Percentiles rank a stretch among this genome's conserved stretches.
Evolutionary conservation across 2,113 vertebrate genomes (phyloP).

Genomic region (Heptranchias perlo): DNA sequence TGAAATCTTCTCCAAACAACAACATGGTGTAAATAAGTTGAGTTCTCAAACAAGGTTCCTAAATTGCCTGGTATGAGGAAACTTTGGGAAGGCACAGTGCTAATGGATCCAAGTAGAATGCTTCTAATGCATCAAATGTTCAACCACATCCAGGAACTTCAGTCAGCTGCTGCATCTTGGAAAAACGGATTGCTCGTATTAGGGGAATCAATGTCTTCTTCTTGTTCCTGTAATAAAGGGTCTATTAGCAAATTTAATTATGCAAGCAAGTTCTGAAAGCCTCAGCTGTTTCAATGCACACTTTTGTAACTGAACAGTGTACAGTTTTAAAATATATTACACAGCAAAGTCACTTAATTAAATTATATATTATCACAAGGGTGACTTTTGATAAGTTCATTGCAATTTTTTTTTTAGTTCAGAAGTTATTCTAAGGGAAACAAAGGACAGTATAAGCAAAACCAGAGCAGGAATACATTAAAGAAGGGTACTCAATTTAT

Average conservation of each 20-base stretch:
- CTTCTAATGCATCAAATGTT: background rate
- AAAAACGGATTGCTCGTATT: constrained; percentile 76
- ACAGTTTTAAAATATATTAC: background rate
- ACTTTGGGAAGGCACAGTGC: background rate
- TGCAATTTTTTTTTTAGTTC: background rate
- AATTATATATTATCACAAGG: background rate
- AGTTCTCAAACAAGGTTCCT: background rate
- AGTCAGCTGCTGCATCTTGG: constrained; percentile 57
- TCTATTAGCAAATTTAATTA: background rate
- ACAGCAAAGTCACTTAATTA: background rate
- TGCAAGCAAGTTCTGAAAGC: constrained; percentile 13
- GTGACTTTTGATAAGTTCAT: background rate
- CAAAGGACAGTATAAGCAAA: background rate
- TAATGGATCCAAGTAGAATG: background rate
- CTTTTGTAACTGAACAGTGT: background rate
- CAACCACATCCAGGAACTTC: background rate
- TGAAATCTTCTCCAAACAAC: background rate
- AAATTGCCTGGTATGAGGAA: background rate
- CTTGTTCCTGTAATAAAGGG: constrained; percentile 60
- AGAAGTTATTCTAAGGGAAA: background rate
- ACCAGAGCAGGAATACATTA: background rate
- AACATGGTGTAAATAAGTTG: background rate
- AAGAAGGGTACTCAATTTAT: background rate
- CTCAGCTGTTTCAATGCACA: background rate
- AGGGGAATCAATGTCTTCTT: constrained; percentile 65